A percentile compares a stretch with the other conserved stretches of the same genome.
Evolutionary conservation across 1,140 invertebrate species (phyloP).

Genomic region (Lepidurus packardi): DNA sequence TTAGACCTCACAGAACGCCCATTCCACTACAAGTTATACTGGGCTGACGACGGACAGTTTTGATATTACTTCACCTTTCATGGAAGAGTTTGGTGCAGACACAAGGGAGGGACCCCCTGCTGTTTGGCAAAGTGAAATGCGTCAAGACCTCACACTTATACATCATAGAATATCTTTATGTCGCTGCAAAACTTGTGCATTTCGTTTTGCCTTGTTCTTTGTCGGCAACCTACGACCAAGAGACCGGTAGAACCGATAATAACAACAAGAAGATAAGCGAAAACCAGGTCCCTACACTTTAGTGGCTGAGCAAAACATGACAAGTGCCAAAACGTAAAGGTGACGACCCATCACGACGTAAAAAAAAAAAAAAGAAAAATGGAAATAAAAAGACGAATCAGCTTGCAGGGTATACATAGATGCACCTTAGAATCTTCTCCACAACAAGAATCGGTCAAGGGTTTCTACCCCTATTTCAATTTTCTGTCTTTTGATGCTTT

Average conservation of each 20-base stretch:
- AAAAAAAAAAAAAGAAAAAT: background rate
- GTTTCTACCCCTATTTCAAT: conserved; percentile 2
- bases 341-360: background rate
- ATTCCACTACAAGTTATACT: background rate
- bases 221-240: background rate
- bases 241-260: background rate
- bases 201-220: background rate
- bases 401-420: background rate
- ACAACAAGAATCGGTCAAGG: background rate
- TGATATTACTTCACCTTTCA: background rate
- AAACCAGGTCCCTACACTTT: background rate
- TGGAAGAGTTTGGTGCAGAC: background rate
- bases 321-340: background rate
- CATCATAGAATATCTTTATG: background rate
- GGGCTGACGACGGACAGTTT: background rate
- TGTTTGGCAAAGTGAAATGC: conserved; percentile 5
- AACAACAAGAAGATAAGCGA: conserved; percentile 1
- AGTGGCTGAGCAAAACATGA: background rate
- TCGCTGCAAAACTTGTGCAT: background rate
- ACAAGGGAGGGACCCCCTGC: background rate
- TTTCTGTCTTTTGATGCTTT: background rate
- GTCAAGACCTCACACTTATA: conserved; percentile 15
- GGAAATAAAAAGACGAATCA: background rate
- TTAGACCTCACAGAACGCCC: background rate
- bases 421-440: background rate